Conservation (phyloP, 2,888 invertebrate species). For the Ornithoptera priamus region DNA sequence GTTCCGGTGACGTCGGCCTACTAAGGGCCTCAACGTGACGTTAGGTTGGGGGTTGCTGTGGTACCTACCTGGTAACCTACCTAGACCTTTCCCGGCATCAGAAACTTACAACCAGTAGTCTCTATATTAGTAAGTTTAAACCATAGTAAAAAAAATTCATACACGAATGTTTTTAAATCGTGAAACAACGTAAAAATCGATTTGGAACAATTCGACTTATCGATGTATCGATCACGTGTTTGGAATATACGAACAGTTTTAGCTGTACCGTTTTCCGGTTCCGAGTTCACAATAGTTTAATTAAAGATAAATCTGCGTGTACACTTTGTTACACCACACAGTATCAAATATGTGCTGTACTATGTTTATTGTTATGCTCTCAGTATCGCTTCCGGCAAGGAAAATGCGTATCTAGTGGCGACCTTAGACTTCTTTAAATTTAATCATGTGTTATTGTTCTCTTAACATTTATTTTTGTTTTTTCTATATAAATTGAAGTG, state of each 20-base stretch:
- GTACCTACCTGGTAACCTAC: too few relatives aligned
- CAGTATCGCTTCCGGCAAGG: slow-evolving; percentile 23
- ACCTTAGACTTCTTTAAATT: slow-evolving; percentile 24
- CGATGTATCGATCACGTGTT: slow-evolving; percentile 13
- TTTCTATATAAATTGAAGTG: neutral
- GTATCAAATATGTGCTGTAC: slow-evolving; percentile 3
- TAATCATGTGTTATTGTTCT: slow-evolving; percentile 12
- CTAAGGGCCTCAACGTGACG: too few relatives aligned
- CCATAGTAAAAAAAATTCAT: too few relatives aligned
- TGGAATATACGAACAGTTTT: slow-evolving; percentile 5
- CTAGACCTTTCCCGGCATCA: too few relatives aligned
- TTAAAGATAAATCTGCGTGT: neutral
- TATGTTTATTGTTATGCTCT: slow-evolving; percentile 21
- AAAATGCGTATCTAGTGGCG: slow-evolving; percentile 15
- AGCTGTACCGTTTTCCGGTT: slow-evolving; percentile 6
- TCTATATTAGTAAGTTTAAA: neutral
- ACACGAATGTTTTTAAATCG: too few relatives aligned
- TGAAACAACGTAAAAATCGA: too few relatives aligned
- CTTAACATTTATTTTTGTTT: neutral
- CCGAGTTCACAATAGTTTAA: slow-evolving; percentile 4
- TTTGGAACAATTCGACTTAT: neutral
- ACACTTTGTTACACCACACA: slow-evolving; percentile 6
- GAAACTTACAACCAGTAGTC: too few relatives aligned
- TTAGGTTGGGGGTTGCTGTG: too few relatives aligned
- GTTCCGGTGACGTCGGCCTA: too few relatives aligned